Conservation (phyloP, 1,140 invertebrate genomes). For the Drosophila ogumai region DNA sequence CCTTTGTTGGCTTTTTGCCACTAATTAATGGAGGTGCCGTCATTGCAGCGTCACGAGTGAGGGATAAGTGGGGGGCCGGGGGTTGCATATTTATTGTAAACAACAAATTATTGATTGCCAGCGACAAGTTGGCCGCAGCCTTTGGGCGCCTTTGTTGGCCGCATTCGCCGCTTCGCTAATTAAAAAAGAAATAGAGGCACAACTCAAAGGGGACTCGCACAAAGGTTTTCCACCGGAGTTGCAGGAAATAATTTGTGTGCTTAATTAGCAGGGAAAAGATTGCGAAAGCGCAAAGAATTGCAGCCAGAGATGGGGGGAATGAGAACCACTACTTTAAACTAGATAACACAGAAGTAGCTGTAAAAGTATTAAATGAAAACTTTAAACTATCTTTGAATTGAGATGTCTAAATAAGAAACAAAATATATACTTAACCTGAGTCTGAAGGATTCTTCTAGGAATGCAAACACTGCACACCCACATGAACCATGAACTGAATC, state of each 20-base stretch:
- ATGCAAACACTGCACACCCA: neutral
- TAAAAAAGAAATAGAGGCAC: slow-evolving; percentile 50
- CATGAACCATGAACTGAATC: too few relatives aligned
- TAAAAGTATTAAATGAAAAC: neutral
- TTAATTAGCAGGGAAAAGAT: slow-evolving; percentile 52
- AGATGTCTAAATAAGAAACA: neutral
- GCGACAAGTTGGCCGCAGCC: slow-evolving; percentile 24
- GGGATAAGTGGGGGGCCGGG: neutral
- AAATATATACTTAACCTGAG: neutral
- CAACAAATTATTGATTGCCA: slow-evolving; percentile 75
- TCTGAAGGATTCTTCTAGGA: neutral
- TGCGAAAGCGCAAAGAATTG: neutral
- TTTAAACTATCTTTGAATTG: neutral
- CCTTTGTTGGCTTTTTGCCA: slow-evolving; percentile 57
- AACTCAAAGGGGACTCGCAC: slow-evolving; percentile 25
- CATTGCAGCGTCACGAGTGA: neutral
- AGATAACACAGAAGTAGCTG: neutral
- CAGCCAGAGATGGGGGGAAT: neutral
- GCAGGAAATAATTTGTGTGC: slow-evolving; percentile 58
- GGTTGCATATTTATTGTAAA: slow-evolving; percentile 70
- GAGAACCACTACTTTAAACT: neutral
- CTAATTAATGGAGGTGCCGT: slow-evolving; percentile 63
- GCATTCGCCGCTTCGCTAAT: slow-evolving; percentile 51
- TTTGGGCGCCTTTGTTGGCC: slow-evolving; percentile 30
- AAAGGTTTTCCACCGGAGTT: slow-evolving; percentile 48